Percentiles rank a stretch among this genome's conserved stretches.
Evolutionary conservation across 2,113 vertebrate species (phyloP).

Genomic region (Sander lucioperca): DNA sequence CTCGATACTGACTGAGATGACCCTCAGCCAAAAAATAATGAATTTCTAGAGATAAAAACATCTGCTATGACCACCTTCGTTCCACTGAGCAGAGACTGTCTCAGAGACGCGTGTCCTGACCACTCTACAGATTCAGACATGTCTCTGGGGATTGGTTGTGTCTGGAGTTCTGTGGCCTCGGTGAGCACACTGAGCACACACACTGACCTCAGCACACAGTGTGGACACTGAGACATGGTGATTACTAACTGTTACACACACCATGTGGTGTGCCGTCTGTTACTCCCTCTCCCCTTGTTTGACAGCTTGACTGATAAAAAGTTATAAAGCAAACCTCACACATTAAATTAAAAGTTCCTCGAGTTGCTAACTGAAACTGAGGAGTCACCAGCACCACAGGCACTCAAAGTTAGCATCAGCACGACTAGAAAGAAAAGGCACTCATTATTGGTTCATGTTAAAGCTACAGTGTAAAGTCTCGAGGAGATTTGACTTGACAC

Average conservation of each 20-base stretch:
- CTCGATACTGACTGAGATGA: background rate
- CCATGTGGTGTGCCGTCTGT: background rate
- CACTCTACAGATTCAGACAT: background rate
- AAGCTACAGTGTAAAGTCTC: conserved; percentile 10
- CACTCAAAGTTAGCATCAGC: conserved; percentile 10
- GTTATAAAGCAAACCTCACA: background rate
- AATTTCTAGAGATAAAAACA: background rate
- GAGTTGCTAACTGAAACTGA: background rate
- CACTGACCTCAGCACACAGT: background rate
- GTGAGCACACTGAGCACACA: background rate
- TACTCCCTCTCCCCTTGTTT: background rate
- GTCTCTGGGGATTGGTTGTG: background rate
- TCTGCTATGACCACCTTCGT: background rate
- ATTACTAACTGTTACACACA: background rate
- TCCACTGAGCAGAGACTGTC: background rate
- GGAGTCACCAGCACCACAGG: background rate
- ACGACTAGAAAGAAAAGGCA: conserved; percentile 10
- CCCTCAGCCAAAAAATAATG: background rate
- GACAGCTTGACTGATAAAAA: background rate
- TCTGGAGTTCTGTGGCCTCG: background rate
- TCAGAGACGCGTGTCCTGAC: background rate
- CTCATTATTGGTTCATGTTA: background rate
- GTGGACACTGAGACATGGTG: background rate
- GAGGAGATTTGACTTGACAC: conserved; percentile 2
- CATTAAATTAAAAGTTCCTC: background rate